phyloP scores from a whole-genome alignment of 2,113 vertebrate genomes.

The Dipodomys ordii region DNA sequence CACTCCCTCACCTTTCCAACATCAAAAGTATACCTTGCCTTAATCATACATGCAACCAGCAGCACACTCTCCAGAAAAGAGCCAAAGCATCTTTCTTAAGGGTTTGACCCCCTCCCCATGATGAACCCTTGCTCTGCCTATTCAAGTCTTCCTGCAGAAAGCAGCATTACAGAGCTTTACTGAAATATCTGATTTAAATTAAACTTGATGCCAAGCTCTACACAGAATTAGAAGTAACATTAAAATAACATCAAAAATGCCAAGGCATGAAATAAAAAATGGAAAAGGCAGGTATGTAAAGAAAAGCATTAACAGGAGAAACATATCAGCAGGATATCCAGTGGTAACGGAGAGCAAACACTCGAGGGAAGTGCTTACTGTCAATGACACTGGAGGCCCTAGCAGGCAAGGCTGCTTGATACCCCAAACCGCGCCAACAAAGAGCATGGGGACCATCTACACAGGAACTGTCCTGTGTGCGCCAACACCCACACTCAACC shows the following conservation, averaged over 20 bases:
- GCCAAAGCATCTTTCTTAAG: too few species aligned
- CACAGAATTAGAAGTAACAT: not conserved
- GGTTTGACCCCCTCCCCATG: not conserved
- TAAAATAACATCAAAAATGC: constrained; percentile 11
- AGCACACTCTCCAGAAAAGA: not conserved
- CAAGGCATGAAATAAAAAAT: not conserved
- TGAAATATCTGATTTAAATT: not conserved
- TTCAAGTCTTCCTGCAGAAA: not conserved
- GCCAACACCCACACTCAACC: not conserved
- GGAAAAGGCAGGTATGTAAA: not conserved
- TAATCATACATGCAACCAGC: not conserved
- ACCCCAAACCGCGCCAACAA: not conserved
- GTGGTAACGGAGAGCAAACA: too few species aligned
- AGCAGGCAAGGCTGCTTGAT: not conserved
- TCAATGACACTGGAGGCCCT: accelerated
- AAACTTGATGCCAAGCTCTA: not conserved
- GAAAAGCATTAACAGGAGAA: not conserved
- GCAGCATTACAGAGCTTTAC: not conserved
- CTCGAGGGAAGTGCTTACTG: not conserved
- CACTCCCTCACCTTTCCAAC: not conserved
- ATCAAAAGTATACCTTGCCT: not conserved
- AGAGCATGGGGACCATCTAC: not conserved
- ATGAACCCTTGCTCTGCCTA: not conserved
- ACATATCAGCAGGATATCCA: not conserved
- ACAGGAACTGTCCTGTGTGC: not conserved